Evolutionary conservation across 2,888 invertebrate species (phyloP), one percentile per base, ranked within the genome.

Genomic region (Teleiodes luculella): DNA sequence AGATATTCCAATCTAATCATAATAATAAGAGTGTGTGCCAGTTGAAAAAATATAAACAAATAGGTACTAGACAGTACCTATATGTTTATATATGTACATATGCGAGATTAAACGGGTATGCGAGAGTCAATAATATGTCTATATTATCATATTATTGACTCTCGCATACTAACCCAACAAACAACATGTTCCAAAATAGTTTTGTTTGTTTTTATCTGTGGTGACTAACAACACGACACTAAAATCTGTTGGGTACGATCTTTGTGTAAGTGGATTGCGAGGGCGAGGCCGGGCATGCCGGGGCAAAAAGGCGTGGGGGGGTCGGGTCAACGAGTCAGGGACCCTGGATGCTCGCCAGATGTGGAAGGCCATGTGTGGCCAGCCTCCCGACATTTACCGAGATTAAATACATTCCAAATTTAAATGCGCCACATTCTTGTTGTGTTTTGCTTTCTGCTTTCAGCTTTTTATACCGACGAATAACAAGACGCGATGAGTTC

Each of bases 341-440:
- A 43, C 13, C 24, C 55, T 65, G 66, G 65, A 62, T 39, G 28
- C 54, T 24, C 24, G 66, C 63, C 61, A 65, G 64, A 58, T 64
- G 59, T 58, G 58, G 52, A 53, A 55, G 57, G 54, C 49, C 53
- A 49, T 49, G 35, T 56, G 53, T 56, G 52, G 36, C 31, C 24
- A 24, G 24, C 3, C 6, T 31, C 48, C 36, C 41, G 49, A 49
- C 52, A 48, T 55, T 55, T 55, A 51, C 46, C 50, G 33, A 8
- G n/a, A 33, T n/a, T 4, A 18, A 14, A 50, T 48, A 28, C 33
- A 54, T 52, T 52, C 41, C 33, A 30, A 30, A 31, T 50, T 30
- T 51, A 51, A 41, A 41, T 18, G 30, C n/a, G 20, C 37, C 31
- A 11, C 37, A 37, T 28, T 49, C 37, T 37, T 37, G 33, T 37